Conservation (phyloP, 2,113 vertebrate genomes). For the Phrynocephalus versicolor region DNA sequence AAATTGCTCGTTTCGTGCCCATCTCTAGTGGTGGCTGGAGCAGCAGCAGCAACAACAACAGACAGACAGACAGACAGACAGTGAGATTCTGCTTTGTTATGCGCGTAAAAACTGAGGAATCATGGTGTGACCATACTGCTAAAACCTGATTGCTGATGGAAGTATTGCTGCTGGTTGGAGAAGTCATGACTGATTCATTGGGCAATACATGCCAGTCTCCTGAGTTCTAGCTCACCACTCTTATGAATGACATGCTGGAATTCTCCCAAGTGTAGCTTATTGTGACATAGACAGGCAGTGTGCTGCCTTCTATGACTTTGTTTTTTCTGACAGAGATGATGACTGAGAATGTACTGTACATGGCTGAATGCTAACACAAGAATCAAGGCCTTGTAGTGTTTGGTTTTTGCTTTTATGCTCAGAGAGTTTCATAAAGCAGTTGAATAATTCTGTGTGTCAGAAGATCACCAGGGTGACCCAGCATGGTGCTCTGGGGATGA, state of each 20-base stretch:
- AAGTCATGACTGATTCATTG: no score
- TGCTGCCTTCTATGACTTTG: background rate
- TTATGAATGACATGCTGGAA: background rate
- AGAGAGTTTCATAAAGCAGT: background rate
- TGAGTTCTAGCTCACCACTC: no score
- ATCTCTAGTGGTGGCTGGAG: no score
- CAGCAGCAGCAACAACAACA: no score
- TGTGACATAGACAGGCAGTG: background rate
- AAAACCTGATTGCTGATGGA: background rate
- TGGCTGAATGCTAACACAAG: background rate
- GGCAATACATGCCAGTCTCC: no score
- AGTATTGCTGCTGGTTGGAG: background rate
- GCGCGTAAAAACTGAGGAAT: background rate
- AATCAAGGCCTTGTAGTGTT: background rate
- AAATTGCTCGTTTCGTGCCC: no score
- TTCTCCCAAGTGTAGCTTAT: background rate
- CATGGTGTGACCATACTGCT: no score
- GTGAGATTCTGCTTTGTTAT: background rate
- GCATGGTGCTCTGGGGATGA: background rate
- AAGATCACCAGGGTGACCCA: background rate
- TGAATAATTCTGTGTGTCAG: background rate
- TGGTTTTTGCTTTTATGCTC: background rate
- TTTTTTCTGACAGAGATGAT: background rate
- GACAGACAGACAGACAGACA: background rate
- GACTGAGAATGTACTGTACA: background rate